Conservation (phyloP, 2,888 invertebrate species). For the Dorcus hopei region DNA sequence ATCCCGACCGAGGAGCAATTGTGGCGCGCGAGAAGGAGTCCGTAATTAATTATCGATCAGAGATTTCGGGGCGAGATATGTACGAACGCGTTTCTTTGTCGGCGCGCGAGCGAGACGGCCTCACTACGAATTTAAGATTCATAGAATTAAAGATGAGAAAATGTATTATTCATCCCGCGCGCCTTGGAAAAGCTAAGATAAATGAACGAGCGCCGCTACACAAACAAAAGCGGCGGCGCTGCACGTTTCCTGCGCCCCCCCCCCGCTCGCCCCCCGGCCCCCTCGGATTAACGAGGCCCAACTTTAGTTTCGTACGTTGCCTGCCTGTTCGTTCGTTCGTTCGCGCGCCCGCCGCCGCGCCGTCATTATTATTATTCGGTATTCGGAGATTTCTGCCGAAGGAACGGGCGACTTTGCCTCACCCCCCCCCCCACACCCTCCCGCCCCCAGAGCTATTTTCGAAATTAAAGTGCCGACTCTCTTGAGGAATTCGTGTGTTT, state of each 20-base stretch:
- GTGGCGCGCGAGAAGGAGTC: too few relatives aligned
- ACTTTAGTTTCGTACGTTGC: background rate
- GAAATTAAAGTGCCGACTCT: too few relatives aligned
- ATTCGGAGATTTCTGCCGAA: too few relatives aligned
- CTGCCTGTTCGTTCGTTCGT: too few relatives aligned
- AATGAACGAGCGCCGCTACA: constrained; percentile 38
- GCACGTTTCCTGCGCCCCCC: background rate
- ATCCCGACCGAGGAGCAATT: too few relatives aligned
- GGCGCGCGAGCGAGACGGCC: constrained; percentile 1
- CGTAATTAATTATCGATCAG: too few relatives aligned
- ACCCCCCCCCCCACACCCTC: background rate
- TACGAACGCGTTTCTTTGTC: background rate
- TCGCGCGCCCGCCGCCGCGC: too few relatives aligned
- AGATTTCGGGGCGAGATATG: too few relatives aligned
- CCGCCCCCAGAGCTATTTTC: background rate
- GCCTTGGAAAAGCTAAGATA: constrained; percentile 47
- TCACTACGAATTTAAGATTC: constrained; percentile 44
- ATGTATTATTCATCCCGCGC: constrained; percentile 46
- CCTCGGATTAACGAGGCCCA: background rate
- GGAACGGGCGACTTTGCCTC: too few relatives aligned
- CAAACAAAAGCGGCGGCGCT: constrained; percentile 36
- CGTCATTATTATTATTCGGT: too few relatives aligned
- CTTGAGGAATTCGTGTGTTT: too few relatives aligned
- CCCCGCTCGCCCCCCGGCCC: background rate
- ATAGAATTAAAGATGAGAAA: constrained; percentile 50